phyloP scores from a whole-genome alignment of 2,797 vertebrate genomes.

The Ambastaia sidthimunki region DNA sequence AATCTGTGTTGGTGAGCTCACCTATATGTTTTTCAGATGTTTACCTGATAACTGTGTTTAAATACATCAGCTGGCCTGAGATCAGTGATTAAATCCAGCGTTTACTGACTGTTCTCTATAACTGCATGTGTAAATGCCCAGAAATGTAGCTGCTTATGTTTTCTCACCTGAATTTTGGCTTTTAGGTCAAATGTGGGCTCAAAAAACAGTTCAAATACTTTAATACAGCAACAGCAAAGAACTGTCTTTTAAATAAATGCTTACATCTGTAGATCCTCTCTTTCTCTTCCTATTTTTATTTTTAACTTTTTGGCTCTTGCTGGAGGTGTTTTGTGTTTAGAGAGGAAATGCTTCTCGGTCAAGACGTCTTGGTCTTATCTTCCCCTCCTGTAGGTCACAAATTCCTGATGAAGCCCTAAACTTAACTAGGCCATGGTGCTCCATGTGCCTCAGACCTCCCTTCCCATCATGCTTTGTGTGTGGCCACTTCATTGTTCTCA shows the following conservation, averaged over 20 bases:
- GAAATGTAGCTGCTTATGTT: constrained; percentile 1
- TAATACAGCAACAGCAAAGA: not conserved
- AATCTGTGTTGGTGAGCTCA: not conserved
- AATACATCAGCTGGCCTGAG: constrained; percentile 3
- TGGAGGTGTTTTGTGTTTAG: not conserved
- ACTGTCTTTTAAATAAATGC: not conserved
- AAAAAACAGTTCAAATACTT: not conserved
- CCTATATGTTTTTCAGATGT: not conserved
- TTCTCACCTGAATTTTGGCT: constrained; percentile 6
- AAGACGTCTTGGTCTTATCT: not conserved
- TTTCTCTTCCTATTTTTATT: not conserved
- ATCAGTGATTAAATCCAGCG: not conserved
- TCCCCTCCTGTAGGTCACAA: constrained; percentile 22
- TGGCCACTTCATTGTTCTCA: not conserved
- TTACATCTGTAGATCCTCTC: not conserved
- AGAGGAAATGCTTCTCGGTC: not conserved
- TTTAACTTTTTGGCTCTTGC: not conserved
- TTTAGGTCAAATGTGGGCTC: constrained; percentile 8
- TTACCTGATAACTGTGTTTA: not conserved
- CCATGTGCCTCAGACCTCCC: not conserved
- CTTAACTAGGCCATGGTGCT: constrained; percentile 11
- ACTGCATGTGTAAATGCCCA: not conserved
- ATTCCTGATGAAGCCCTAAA: constrained; percentile 3
- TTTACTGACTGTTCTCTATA: not conserved
- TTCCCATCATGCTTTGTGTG: not conserved